Evolutionary conservation across 2,113 vertebrate genomes (phyloP).

Genomic region (Cheilinus undulatus): DNA sequence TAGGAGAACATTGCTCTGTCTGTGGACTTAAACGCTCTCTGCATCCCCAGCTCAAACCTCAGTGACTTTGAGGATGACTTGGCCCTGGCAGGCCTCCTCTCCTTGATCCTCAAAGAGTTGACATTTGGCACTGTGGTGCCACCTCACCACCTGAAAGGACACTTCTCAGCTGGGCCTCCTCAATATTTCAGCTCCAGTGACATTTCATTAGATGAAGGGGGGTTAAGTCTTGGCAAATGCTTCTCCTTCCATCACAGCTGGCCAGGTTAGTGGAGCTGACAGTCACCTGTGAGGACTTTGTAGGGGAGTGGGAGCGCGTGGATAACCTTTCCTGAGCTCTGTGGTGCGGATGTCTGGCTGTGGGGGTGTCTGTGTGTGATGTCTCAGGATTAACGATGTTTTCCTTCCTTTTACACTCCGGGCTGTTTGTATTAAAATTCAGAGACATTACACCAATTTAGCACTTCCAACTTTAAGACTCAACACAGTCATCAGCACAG

Average conservation of each 20-base stretch:
- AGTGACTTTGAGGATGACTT: slow-evolving; percentile 26
- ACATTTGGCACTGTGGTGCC: slow-evolving; percentile 62
- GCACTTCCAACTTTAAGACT: background rate
- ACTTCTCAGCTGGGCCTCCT: slow-evolving; percentile 45
- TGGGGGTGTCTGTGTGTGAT: slow-evolving; percentile 3
- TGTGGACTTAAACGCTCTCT: background rate
- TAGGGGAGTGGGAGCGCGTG: background rate
- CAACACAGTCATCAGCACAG: background rate
- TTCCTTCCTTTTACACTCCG: background rate
- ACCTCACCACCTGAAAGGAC: slow-evolving; percentile 56
- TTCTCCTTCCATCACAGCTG: slow-evolving; percentile 14
- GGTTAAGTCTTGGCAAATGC: slow-evolving; percentile 50
- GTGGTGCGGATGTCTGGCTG: slow-evolving; percentile 38
- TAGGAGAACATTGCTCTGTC: too few species aligned
- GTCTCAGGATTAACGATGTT: background rate
- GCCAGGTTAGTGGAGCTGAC: slow-evolving; percentile 37
- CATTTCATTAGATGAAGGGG: slow-evolving; percentile 66
- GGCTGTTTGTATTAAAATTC: background rate
- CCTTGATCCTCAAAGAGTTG: slow-evolving; percentile 52
- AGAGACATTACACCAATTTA: background rate
- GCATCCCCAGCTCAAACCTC: slow-evolving; percentile 37
- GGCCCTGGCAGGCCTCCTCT: slow-evolving; percentile 30
- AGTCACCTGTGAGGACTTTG: slow-evolving; percentile 15
- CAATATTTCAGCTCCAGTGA: slow-evolving; percentile 59
- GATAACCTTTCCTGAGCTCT: slow-evolving; percentile 41